Evolutionary conservation across 2,888 invertebrate species (phyloP).

Genomic region (Drosophila picticornis): DNA sequence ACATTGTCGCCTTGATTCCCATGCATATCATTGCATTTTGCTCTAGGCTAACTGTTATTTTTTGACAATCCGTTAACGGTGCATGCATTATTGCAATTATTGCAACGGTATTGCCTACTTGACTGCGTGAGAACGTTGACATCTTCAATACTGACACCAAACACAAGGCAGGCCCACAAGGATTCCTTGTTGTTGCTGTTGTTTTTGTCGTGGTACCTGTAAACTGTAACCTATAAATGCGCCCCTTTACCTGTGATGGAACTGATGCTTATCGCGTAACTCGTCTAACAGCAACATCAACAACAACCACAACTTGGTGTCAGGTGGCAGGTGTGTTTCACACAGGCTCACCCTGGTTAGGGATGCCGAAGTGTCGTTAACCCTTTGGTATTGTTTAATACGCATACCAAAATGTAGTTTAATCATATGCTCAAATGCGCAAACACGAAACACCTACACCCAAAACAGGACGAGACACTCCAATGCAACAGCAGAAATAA

Average conservation of each 20-base stretch:
- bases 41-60: constrained; percentile 43
- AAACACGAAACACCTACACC: constrained; percentile 73
- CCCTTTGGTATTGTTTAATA: constrained; percentile 38
- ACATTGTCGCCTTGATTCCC: constrained; percentile 28
- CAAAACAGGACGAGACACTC: constrained; percentile 23
- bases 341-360: constrained; percentile 24
- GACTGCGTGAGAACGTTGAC: constrained; percentile 75
- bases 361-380: constrained; percentile 47
- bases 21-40: constrained; percentile 42
- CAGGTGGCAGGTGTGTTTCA: constrained; percentile 72
- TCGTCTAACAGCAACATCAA: constrained; percentile 18
- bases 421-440: constrained; percentile 80
- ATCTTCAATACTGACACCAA: constrained; percentile 41
- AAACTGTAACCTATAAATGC: constrained; percentile 51
- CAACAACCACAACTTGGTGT: constrained; percentile 37
- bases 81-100: constrained; percentile 61
- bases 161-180: constrained; percentile 1
- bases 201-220: constrained; percentile 1
- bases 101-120: constrained; percentile 69
- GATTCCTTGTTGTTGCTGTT: neutral
- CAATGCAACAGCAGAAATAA: constrained; percentile 32
- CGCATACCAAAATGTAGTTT: constrained; percentile 74
- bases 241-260: constrained; percentile 21
- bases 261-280: constrained; percentile 53
- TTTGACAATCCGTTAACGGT: constrained; percentile 58